Base-by-base conservation (phyloP, 2,888 invertebrate species). In the Eristalis pertinax region DNA sequence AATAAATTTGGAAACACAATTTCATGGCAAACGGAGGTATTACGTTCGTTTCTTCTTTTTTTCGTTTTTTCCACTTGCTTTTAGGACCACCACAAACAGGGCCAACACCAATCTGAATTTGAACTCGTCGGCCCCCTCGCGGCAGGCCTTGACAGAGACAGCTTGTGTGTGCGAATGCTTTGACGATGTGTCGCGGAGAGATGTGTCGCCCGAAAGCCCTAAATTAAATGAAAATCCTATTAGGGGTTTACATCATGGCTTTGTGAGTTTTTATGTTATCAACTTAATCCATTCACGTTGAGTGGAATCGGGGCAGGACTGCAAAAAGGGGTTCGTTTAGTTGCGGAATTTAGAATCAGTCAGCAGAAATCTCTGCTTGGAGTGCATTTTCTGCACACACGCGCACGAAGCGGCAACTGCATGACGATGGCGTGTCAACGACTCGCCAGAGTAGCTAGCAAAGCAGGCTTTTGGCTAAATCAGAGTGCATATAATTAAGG, bases 161-260 rank as follows among this genome's bases (percentile, higher is more conserved):
- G 24, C 24, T 13, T 4, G 58, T 50, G 62, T 78, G 10, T 56
- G 72, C 26, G 60, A 43, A 29, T 69, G 68, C 73, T 50, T 74
- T 70, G 81, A 78, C 43, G 38, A 72, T 72, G 72, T 76, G 78
- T 75, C 83, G 58, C 43, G 32, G 62, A 76, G 79, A 75, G 75
- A 87, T 87, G 87, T 87, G 87, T 87, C 79, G 87, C 79, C 84
- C 41, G 72, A 87, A 87, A 87, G 79, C 87, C 87, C 87, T 87
- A 87, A 87, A 87, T 87, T 87, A 87, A 87, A 84, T 80, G 87
- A 80, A 87, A 87, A 87, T 87, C 87, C 87, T 84, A 87, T 87
- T 84, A 87, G 87, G 79, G 87, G 87, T 87, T 87, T 87, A 87
- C 73, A 68, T 50, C 84, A 79, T 87, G 84, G 87, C 87, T 83